These are phyloP conservation scores for Malacoctenus gilli DNA, from an alignment of 2,797 vertebrate genomes.

Conservation along the genomic window DNA sequence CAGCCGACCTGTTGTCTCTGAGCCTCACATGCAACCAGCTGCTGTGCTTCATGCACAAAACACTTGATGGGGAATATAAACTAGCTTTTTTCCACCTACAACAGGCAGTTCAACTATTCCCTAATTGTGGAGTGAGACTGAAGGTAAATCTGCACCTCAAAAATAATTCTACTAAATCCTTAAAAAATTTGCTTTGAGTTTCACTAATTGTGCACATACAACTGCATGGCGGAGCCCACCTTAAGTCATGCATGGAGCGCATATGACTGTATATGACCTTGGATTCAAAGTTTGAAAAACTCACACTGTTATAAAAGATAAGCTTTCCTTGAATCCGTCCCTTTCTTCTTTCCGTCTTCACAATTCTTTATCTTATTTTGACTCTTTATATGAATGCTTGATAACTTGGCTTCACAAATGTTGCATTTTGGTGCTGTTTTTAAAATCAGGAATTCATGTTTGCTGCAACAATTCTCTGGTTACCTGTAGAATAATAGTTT, in stretches of 20 bases:
- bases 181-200: not conserved
- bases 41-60: not conserved
- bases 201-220: slow-evolving; percentile 33
- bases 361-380: too few species aligned
- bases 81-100: slow-evolving; percentile 58
- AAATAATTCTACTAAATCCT: slow-evolving; percentile 6
- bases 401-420: too few species aligned
- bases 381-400: too few species aligned
- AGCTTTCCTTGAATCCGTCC: too few species aligned
- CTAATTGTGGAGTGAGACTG: slow-evolving; percentile 74
- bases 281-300: slow-evolving; percentile 13
- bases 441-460: too few species aligned
- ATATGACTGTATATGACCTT: slow-evolving; percentile 12
- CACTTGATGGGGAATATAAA: slow-evolving; percentile 32
- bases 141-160: slow-evolving; percentile 74
- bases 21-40: not conserved
- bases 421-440: too few species aligned
- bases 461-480: too few species aligned
- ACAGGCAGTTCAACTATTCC: slow-evolving; percentile 77
- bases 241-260: slow-evolving; percentile 32
- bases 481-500: too few species aligned
- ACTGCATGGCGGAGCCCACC: slow-evolving; percentile 44
- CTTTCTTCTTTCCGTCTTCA: too few species aligned
- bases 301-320: too few species aligned
- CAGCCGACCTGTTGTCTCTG: slow-evolving; percentile 28